phyloP scores from a whole-genome alignment of 1,140 invertebrate genomes.

The Drosophila melanogaster region DNA sequence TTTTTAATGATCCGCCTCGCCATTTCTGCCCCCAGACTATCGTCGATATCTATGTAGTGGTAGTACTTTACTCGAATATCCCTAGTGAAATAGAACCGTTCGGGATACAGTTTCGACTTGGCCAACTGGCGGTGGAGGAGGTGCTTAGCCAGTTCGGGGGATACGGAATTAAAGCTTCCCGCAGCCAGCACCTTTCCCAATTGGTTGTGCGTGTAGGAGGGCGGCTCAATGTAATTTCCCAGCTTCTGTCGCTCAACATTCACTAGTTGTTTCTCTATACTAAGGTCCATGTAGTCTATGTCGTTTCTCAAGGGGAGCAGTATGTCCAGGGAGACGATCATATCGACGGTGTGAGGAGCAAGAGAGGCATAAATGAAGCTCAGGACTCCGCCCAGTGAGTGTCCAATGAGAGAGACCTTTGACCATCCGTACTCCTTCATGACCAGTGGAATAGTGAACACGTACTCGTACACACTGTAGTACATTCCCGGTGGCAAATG shows the following conservation, averaged over 20 bases:
- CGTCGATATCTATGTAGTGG: conserved; percentile 19
- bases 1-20: conserved; percentile 42
- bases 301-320: conserved; percentile 79
- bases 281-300: conserved; percentile 10
- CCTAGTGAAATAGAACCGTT: conserved; percentile 87
- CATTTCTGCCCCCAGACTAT: conserved; percentile 35
- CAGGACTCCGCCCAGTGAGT: conserved; percentile 88
- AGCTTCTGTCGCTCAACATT: conserved; percentile 51
- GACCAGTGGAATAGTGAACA: conserved; percentile 86
- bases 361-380: conserved; percentile 86
- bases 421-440: conserved; percentile 88
- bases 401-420: conserved; percentile 87
- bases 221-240: conserved; percentile 84
- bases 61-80: conserved; percentile 86
- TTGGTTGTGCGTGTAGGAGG: conserved; percentile 86
- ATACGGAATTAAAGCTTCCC: conserved; percentile 85
- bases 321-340: conserved; percentile 87
- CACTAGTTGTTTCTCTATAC: conserved; percentile 44
- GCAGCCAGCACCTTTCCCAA: conserved; percentile 85
- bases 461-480: conserved; percentile 86
- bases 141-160: conserved; percentile 85
- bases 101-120: conserved; percentile 85
- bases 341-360: conserved; percentile 87
- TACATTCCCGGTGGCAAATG: conserved; percentile 86
- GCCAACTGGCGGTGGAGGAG: conserved; percentile 86